A percentile compares a stretch with the other conserved stretches of the same genome.
These are phyloP conservation scores for Scelioninae gen. 1 DNA, from an alignment of 2,888 invertebrate species.

Conservation along the genomic window DNA sequence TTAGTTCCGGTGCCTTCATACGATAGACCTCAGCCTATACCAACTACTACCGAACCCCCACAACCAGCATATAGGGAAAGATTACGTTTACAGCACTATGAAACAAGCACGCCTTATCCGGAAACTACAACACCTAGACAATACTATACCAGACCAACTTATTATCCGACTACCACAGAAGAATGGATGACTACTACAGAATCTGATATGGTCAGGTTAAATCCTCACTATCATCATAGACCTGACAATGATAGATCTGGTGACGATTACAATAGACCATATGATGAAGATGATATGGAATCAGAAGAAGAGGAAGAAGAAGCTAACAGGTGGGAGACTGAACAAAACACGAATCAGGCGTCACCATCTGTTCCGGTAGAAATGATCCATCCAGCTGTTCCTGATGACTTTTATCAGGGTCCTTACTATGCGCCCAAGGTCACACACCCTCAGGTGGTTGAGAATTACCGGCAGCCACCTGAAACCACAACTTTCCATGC, in stretches of 20 bases:
- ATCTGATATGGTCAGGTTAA: constrained; percentile 54
- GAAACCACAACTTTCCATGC: constrained; percentile 47
- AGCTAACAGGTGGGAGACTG: constrained; percentile 25
- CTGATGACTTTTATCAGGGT: constrained; percentile 66
- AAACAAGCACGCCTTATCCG: constrained; percentile 33
- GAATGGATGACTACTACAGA: constrained; percentile 46
- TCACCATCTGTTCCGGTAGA: constrained; percentile 47
- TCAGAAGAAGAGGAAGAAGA: constrained; percentile 42
- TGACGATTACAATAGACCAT: too few species aligned
- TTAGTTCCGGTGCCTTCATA: constrained; percentile 43
- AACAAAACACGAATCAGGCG: constrained; percentile 30
- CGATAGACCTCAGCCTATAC: constrained; percentile 34
- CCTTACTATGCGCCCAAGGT: constrained; percentile 69
- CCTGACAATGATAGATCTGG: too few species aligned
- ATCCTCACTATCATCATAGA: too few species aligned
- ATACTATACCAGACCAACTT: constrained; percentile 44
- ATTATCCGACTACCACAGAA: constrained; percentile 44
- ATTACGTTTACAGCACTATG: constrained; percentile 20
- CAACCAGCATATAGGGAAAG: constrained; percentile 58
- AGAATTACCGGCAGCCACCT: constrained; percentile 72
- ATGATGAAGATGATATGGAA: too few species aligned
- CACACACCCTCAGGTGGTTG: constrained; percentile 71
- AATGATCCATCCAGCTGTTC: constrained; percentile 59
- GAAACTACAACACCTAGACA: constrained; percentile 44
- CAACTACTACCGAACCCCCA: constrained; percentile 51